Evolutionary conservation across 2,888 invertebrate species (phyloP).

Genomic region (Heteropelma amictum): DNA sequence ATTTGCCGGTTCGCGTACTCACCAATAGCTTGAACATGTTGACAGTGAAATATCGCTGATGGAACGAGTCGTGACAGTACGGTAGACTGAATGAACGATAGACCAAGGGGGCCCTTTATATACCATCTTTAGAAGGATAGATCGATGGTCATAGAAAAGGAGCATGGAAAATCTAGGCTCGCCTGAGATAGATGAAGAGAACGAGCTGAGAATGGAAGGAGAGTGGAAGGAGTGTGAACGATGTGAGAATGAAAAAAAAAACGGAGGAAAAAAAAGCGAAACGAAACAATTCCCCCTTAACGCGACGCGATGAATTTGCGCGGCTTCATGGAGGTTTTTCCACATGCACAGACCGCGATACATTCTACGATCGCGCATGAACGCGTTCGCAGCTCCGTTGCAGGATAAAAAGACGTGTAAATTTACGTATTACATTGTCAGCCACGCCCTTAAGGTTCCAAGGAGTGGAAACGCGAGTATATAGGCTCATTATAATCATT

Average conservation of each 20-base stretch:
- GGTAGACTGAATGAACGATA: constrained; percentile 67
- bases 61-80: constrained; percentile 58
- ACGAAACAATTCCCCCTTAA: too few relatives aligned
- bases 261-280: too few relatives aligned
- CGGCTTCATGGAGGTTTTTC: background rate
- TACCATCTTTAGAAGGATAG: constrained; percentile 56
- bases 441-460: too few relatives aligned
- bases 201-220: constrained; percentile 15
- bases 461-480: too few relatives aligned
- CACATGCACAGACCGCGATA: background rate
- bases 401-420: too few relatives aligned
- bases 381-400: too few relatives aligned
- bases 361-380: too few relatives aligned
- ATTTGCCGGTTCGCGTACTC: constrained; percentile 70
- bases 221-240: constrained; percentile 39
- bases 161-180: constrained; percentile 34
- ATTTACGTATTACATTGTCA: too few relatives aligned
- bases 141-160: constrained; percentile 41
- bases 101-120: constrained; percentile 64
- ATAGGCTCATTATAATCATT: background rate
- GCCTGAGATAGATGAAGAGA: constrained; percentile 49
- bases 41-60: constrained; percentile 64
- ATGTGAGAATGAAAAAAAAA: constrained; percentile 39
- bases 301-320: background rate
- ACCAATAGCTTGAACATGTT: constrained; percentile 82